Evolutionary conservation across 2,113 vertebrate genomes (phyloP).

Genomic region (Prunella fulvescens): DNA sequence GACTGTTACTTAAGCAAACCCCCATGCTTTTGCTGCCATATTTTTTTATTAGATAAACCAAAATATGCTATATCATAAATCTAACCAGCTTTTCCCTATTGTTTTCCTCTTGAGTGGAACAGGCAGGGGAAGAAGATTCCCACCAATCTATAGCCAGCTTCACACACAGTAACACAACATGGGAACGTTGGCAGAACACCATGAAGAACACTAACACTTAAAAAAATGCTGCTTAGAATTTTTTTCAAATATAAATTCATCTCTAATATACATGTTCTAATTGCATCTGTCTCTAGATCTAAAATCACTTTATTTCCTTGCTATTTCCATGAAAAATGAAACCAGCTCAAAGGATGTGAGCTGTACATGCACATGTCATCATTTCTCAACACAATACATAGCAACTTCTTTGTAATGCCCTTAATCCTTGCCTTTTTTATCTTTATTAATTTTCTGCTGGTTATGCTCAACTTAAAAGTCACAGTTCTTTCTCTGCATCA

Average conservation of each 20-base stretch:
- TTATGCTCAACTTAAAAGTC: not conserved
- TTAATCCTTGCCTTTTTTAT: not conserved
- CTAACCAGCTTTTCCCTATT: not conserved
- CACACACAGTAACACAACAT: not conserved
- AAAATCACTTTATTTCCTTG: not conserved
- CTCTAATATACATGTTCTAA: not conserved
- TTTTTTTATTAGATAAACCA: not conserved
- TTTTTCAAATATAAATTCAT: not conserved
- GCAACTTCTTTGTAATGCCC: not conserved
- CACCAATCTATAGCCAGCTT: not conserved
- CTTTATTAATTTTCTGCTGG: not conserved
- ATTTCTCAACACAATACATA: not conserved
- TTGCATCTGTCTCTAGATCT: not conserved
- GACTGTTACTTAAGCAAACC: not conserved
- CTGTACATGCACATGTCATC: not conserved
- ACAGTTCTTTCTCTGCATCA: not conserved
- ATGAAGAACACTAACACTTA: not conserved
- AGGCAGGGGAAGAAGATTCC: not conserved
- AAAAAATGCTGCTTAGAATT: not conserved
- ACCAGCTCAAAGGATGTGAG: not conserved
- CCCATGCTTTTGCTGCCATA: not conserved
- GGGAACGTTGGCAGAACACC: rapidly evolving
- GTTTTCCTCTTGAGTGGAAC: not conserved
- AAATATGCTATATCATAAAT: rapidly evolving
- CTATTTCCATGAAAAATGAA: not conserved